Base-by-base conservation (phyloP, 2,113 vertebrate genomes). In the Nannobrachium achirus region DNA sequence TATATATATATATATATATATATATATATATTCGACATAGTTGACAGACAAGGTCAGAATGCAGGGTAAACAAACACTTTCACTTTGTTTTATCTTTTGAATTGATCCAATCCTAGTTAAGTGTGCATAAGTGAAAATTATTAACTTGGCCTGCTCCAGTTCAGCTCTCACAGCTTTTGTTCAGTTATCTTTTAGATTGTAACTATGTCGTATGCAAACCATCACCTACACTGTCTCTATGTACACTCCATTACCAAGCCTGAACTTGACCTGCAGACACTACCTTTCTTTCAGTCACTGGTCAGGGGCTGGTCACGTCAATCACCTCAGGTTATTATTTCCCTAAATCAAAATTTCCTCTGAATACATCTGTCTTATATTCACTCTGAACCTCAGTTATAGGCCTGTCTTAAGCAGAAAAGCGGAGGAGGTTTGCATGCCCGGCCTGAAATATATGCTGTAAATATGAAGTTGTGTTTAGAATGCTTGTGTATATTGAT, bases 391-490 rank as follows among this genome's bases (percentile, higher is more conserved):
- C 25, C 25, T 4, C 2, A 25, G n/a, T n/a, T 25, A 25, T 4
- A 25, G n/a, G n/a, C n/a, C n/a, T n/a, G n/a, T 25, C 25, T 25
- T 25, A 25, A 25, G 25, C 25, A 25, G 25, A 25, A 25, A 25
- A 25, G 25, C 4, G 25, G 25, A 25, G 25, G 25, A 25, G 25
- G 25, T 25, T 4, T 33, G 25, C 25, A 33, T 5, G 6, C 3
- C 25, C 25, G 6, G 25, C 3, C 6, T 33, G 25, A 1, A 33
- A 33, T 33, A 33, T 33, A 33, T 0, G 25, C 25, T 33, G 25
- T 33, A 33, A 59, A 59, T 10, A 58, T 9, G 40, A 42, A 18
- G 48, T 50, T 50, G 48, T 50, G n/a, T 50, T 16, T 50, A 18
- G 10, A 50, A 33, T 33, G 25, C 25, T 4, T 4, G 25, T 33